Base-by-base conservation (phyloP, 2,797 vertebrate species). In the Octomys mimax region DNA sequence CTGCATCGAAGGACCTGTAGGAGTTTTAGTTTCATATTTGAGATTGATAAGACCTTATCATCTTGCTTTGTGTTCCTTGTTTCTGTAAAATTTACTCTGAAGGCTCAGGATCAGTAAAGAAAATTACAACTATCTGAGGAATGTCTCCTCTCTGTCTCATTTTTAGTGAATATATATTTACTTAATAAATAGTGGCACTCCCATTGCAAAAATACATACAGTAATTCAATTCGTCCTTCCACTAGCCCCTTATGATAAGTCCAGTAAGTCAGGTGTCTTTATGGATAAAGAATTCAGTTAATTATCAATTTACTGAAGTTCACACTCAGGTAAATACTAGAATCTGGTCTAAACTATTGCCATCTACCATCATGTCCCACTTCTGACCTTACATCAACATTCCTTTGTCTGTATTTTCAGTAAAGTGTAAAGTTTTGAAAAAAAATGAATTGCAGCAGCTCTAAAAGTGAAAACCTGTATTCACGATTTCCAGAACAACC, bases 121-220 rank as follows among this genome's bases (percentile, higher is more conserved):
- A 46, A 96, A 75, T n/a, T 57, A 62, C 26, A 89, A 62, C 26
- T 78, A 49, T 31, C 21, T 84, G 42, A 89, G n/a, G 86, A 75
- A 64, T 57, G 42, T n/a, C 46, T 36, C 66, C 6, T 68, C 28
- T 66, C 66, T n/a, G 5, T 75, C 49, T 75, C n/a, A 85, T 59
- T 71, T 92, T 86, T 78, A 96, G 46, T 7, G 19, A 84, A 85
- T 22, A 54, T 71, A 52, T 86, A 91, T 77, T 83, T 83, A 91
- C 21, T 33, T 88, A 36, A 39, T 46, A 81, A 85, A 73, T 86
- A 78, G 8, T 79, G 11, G 26, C 57, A 82, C 14, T 10, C 14
- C 4, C 46, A 46, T 59, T 22, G 52, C 18, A 84, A 66, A 77
- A 89, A 39, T 26, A 16, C 24, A 6, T 11, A 39, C 0, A 33